Conservation (phyloP, 2,888 invertebrate species). For the Eudemis profundana region DNA sequence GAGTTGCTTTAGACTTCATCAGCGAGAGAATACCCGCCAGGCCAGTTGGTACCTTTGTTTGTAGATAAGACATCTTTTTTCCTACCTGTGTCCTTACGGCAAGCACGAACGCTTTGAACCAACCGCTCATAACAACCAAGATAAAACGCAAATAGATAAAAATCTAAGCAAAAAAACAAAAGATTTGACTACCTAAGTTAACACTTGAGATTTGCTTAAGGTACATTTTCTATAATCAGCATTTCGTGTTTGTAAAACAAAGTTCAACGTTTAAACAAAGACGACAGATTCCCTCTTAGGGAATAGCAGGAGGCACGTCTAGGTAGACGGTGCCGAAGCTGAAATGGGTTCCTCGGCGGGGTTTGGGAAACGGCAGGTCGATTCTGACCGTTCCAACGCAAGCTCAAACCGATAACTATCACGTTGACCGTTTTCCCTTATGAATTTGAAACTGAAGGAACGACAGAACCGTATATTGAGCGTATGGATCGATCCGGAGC, state of each 20-base stretch:
- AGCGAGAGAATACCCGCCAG: not conserved
- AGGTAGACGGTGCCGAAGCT: constrained; percentile 25
- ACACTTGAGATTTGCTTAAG: constrained; percentile 12
- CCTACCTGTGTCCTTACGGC: constrained; percentile 12
- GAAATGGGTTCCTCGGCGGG: constrained; percentile 32
- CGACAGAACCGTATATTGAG: constrained; percentile 12
- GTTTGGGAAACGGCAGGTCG: constrained; percentile 20
- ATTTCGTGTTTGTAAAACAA: constrained; percentile 11
- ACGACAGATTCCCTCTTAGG: constrained; percentile 12
- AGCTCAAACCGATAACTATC: constrained; percentile 16
- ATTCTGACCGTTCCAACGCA: constrained; percentile 22
- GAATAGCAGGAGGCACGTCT: constrained; percentile 17
- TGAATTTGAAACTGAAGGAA: constrained; percentile 1
- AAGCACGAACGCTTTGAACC: constrained; percentile 23
- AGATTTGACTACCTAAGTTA: constrained; percentile 7
- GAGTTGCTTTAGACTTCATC: not conserved
- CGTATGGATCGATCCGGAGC: constrained; percentile 44
- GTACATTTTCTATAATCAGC: not conserved
- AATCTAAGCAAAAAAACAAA: constrained; percentile 7
- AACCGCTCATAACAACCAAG: constrained; percentile 25
- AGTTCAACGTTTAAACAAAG: constrained; percentile 13
- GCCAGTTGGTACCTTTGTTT: constrained; percentile 1
- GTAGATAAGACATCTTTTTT: constrained; percentile 23
- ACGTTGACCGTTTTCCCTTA: constrained; percentile 10
- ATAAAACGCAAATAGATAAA: constrained; percentile 28